Base-by-base conservation (phyloP, 2,797 vertebrate species). In the Onychomys torridus region DNA sequence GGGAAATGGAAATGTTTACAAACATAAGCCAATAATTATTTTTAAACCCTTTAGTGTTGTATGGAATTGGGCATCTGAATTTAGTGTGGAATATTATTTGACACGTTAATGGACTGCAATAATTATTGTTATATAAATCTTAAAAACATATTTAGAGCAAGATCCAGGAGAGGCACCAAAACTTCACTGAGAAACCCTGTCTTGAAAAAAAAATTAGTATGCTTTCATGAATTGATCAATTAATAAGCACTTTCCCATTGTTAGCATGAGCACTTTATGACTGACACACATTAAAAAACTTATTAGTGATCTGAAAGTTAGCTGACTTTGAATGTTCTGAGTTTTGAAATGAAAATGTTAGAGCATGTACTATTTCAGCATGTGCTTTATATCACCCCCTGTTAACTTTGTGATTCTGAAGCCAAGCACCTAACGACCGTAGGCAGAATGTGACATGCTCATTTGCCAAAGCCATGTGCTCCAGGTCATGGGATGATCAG, bases 371-470 rank as follows among this genome's bases (percentile, higher is more conserved):
- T 82, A 16, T 63, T 76, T 52, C 46, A 71, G 52, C 32, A 8
- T 88, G 27, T 1, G 46, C 29, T 89, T 90, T 85, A 6, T 37
- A 21, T 83, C 63, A 40, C 25, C 23, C 23, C 59, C 65, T 52
- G 40, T 79, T 85, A 79, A 27, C 65, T 88, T 95, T 91, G 82
- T 94, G 73, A 84, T 89, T 78, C 59, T 78, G 94, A 93, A 34
- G 82, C 52, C 86, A 67, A 71, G 71, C 0, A 37, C 17, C 57
- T 65, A 63, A 69, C 27, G 46, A 61, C 12, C 14, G 7, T 90
- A n/a, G 12, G 52, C 43, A 71, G 73, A 85, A 61, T 52, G 7
- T 78, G 46, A 67, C 27, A 37, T 32, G 2, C 23, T 89, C 14
- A 59, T 19, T 13, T 0, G 57, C 8, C 71, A 94, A 57, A 90